Evolutionary conservation across 64 coral and sea anemone genomes (phyloP).

Genomic region (Pachyseris speciosa): DNA sequence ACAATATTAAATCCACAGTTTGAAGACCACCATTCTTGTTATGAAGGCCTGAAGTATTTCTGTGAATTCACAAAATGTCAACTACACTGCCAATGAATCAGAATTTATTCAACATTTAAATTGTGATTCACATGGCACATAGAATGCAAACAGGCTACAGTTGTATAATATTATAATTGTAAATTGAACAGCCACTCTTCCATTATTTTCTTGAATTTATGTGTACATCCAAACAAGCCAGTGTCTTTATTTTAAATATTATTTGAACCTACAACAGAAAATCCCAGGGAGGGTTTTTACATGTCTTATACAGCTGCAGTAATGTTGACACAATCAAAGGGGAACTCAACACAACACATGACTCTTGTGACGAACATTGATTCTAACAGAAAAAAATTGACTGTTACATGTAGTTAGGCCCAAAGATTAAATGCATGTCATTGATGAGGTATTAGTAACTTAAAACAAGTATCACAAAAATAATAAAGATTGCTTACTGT

Average conservation of each 20-base stretch:
- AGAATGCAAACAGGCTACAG: too few relatives aligned
- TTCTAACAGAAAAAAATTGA: not conserved
- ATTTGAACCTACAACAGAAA: not conserved
- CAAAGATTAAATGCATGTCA: not conserved
- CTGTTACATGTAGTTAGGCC: too few relatives aligned
- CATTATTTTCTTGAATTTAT: conserved; percentile 9
- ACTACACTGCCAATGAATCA: too few relatives aligned
- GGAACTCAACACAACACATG: not conserved
- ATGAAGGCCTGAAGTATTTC: not conserved
- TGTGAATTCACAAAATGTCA: not conserved
- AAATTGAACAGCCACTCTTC: conserved; percentile 10
- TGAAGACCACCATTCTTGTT: not conserved
- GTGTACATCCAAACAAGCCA: conserved; percentile 5
- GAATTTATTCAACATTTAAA: too few relatives aligned
- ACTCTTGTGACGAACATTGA: not conserved
- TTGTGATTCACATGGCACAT: too few relatives aligned
- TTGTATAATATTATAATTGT: too few relatives aligned
- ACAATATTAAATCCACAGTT: not conserved
- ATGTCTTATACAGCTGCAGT: too few relatives aligned
- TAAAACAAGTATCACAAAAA: not conserved
- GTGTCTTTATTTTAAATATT: not conserved
- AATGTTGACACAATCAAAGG: not conserved
- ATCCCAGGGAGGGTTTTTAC: not conserved
- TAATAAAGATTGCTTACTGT: conserved; percentile 2
- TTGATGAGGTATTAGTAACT: not conserved